Conservation (phyloP, 2,797 vertebrate species). For the Malacoctenus gilli region DNA sequence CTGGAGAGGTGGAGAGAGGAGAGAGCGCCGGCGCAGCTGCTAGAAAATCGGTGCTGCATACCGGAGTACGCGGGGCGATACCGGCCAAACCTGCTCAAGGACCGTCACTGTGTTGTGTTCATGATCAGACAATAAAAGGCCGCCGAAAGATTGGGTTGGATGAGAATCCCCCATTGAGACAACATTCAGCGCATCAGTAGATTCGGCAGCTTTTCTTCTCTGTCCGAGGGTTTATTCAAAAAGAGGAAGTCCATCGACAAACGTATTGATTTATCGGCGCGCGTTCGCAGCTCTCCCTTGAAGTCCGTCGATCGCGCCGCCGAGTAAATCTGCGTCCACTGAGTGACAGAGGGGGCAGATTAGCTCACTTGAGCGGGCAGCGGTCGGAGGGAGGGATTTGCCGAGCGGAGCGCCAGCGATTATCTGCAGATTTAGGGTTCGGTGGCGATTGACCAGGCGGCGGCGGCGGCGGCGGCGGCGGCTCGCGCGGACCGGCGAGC, state of each 20-base stretch:
- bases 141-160: too few species aligned
- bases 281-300: conserved; percentile 28
- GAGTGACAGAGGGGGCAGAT: neutral
- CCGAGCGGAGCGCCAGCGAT: neutral
- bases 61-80: neutral
- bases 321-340: conserved; percentile 19
- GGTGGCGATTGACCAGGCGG: too few species aligned
- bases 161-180: too few species aligned
- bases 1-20: conserved; percentile 7
- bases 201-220: too few species aligned
- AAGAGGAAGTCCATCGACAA: conserved; percentile 14
- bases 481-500: too few species aligned
- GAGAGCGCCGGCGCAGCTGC: neutral
- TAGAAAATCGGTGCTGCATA: conserved; percentile 9
- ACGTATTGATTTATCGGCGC: conserved; percentile 29
- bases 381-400: conserved; percentile 11
- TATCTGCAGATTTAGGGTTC: conserved; percentile 5
- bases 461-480: too few species aligned
- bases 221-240: too few species aligned
- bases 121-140: too few species aligned
- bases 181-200: too few species aligned
- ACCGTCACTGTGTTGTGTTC: too few species aligned
- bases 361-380: conserved; percentile 23
- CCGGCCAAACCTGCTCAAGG: too few species aligned
- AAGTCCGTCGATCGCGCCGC: conserved; percentile 26